These are phyloP conservation scores for Silurus aristotelis DNA, from an alignment of 2,797 vertebrate genomes.

Conservation along the genomic window DNA sequence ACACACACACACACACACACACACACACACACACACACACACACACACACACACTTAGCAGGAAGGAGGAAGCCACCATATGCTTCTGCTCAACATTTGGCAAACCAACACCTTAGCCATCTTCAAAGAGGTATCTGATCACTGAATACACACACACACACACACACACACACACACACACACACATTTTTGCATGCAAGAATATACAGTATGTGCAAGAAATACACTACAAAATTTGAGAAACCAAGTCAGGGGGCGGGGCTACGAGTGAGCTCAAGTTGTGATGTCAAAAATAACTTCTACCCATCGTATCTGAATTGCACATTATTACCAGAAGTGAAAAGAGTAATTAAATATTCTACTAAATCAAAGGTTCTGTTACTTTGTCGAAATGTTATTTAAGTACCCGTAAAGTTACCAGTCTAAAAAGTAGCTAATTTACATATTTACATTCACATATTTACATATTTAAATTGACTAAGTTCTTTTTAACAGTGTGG, in stretches of 20 bases:
- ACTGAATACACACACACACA: constrained; percentile 26
- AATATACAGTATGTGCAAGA: neutral
- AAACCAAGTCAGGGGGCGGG: neutral
- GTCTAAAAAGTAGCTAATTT: too few relatives aligned
- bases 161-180: neutral
- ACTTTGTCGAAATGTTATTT: too few relatives aligned
- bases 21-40: constrained; percentile 7
- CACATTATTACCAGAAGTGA: neutral
- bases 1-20: constrained; percentile 10
- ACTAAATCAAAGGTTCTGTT: too few relatives aligned
- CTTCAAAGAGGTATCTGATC: constrained; percentile 46
- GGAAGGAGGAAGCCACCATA: constrained; percentile 59
- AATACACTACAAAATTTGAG: neutral
- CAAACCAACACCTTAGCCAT: constrained; percentile 61
- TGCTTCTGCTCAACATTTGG: constrained; percentile 67
- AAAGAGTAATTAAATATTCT: too few relatives aligned
- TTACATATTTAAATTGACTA: too few relatives aligned
- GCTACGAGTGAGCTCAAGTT: neutral
- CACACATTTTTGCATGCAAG: neutral
- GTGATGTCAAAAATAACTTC: neutral
- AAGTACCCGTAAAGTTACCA: too few relatives aligned
- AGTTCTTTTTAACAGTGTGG: too few relatives aligned
- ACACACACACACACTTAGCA: constrained; percentile 6
- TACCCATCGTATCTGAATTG: neutral
- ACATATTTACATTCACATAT: too few relatives aligned